These are phyloP conservation scores for Pectinophora gossypiella DNA, from an alignment of 1,140 invertebrate genomes.

Conservation along the genomic window DNA sequence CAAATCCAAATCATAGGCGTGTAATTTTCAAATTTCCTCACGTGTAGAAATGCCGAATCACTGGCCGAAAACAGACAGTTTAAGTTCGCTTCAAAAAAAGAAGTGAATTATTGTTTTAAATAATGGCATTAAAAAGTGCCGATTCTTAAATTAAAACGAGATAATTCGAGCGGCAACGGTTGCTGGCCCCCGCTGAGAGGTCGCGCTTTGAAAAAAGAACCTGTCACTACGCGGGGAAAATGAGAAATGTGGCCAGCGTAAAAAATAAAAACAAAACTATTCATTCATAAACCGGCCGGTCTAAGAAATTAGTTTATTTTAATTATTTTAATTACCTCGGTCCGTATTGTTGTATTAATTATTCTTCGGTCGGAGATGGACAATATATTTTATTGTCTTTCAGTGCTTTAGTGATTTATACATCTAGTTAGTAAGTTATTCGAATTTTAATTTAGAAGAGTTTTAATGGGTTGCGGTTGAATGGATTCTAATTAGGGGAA, in stretches of 20 bases:
- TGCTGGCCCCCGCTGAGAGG: constrained; percentile 60
- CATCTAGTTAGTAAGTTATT: constrained; percentile 74
- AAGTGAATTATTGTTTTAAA: constrained; percentile 29
- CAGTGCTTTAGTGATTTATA: constrained; percentile 62
- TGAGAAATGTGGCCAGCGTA: constrained; percentile 63
- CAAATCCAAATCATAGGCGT: constrained; percentile 7
- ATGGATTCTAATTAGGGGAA: constrained; percentile 73
- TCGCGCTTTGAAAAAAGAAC: constrained; percentile 65
- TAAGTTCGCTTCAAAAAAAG: constrained; percentile 9
- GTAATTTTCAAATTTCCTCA: neutral
- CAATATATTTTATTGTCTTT: constrained; percentile 74
- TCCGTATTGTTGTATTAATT: constrained; percentile 69
- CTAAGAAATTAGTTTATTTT: constrained; percentile 74
- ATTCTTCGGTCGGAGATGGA: constrained; percentile 44
- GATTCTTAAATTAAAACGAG: constrained; percentile 64
- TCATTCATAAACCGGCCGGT: constrained; percentile 63
- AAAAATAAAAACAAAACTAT: constrained; percentile 34
- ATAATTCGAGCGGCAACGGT: constrained; percentile 63
- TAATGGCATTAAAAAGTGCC: constrained; percentile 30
- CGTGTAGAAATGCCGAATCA: neutral
- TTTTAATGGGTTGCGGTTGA: constrained; percentile 70
- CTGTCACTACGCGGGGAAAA: constrained; percentile 58
- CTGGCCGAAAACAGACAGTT: neutral
- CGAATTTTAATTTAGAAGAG: constrained; percentile 72
- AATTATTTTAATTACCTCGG: too few species aligned